Percentiles rank a stretch among this genome's conserved stretches.
Conservation (phyloP, 2,888 invertebrate genomes). For the Coecobrya sp. region DNA sequence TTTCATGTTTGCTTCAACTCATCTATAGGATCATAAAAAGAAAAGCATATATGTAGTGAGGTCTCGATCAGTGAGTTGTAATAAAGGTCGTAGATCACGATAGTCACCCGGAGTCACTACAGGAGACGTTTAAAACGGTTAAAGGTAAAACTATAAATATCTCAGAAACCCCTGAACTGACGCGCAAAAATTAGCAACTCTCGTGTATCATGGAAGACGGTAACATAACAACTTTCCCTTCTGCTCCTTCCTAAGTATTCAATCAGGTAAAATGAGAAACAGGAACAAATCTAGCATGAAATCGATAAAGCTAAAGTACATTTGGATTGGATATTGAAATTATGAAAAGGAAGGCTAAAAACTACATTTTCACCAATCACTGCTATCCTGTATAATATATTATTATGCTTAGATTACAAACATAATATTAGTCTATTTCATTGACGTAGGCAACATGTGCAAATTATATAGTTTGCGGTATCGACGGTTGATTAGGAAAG, state of each 20-base stretch:
- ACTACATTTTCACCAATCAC: conserved; percentile 29
- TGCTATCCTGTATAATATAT: not conserved
- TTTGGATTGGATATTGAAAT: too few relatives aligned
- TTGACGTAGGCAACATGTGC: not conserved
- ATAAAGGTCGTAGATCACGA: too few relatives aligned
- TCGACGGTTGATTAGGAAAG: conserved; percentile 19
- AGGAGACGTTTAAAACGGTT: too few relatives aligned
- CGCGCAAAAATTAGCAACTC: not conserved
- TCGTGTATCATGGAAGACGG: not conserved
- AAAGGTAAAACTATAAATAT: too few relatives aligned
- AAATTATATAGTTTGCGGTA: conserved; percentile 25
- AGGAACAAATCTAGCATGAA: not conserved
- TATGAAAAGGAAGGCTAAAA: not conserved
- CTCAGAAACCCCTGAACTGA: too few relatives aligned
- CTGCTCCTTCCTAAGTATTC: not conserved
- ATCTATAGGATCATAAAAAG: conserved; percentile 25
- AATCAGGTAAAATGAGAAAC: too few relatives aligned
- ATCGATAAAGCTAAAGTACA: not conserved
- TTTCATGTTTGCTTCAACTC: conserved; percentile 65
- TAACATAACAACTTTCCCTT: conserved; percentile 57
- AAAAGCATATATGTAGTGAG: not conserved
- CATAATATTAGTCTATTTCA: not conserved
- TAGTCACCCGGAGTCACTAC: too few relatives aligned
- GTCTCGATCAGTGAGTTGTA: not conserved
- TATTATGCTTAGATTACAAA: not conserved